Percentiles rank a stretch among this genome's conserved stretches.
Conservation (phyloP, 64 coral and sea anemone species). For the Anthopleura sola region DNA sequence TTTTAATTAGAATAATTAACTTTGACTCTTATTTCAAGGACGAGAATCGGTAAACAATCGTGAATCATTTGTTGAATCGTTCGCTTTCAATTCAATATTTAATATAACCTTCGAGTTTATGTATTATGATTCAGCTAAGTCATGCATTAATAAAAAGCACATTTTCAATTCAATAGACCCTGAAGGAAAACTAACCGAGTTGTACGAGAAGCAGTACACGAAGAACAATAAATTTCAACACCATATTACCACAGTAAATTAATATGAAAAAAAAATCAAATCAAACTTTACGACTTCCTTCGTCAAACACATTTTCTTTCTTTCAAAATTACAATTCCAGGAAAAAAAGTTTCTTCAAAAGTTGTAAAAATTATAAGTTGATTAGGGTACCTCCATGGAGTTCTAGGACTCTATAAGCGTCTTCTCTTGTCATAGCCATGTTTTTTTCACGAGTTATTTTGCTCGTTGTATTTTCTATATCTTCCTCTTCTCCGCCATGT, state of each 20-base stretch:
- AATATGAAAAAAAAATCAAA: background rate
- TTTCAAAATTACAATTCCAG: background rate
- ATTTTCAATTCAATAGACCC: background rate
- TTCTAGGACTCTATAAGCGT: conserved; percentile 77
- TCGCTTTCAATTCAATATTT: conserved; percentile 5
- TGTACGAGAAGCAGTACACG: background rate
- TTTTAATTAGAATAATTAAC: background rate
- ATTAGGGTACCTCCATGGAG: conserved; percentile 60
- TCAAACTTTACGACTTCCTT: background rate
- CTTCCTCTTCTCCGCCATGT: conserved; percentile 63
- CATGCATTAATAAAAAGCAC: background rate
- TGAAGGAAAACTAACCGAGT: background rate
- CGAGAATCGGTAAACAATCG: background rate
- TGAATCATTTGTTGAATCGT: background rate
- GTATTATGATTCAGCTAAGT: background rate
- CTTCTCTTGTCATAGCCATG: conserved; percentile 82
- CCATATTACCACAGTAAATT: background rate
- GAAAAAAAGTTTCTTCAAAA: background rate
- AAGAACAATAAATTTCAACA: background rate
- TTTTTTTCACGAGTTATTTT: conserved; percentile 9
- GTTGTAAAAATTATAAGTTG: background rate
- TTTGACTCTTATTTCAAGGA: background rate
- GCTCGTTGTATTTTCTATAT: conserved; percentile 18
- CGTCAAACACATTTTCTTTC: background rate
- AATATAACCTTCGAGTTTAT: background rate